A percentile compares a stretch with the other conserved stretches of the same genome.
Evolutionary conservation across 2,797 vertebrate species (phyloP).

Genomic region (Spea hammondii): DNA sequence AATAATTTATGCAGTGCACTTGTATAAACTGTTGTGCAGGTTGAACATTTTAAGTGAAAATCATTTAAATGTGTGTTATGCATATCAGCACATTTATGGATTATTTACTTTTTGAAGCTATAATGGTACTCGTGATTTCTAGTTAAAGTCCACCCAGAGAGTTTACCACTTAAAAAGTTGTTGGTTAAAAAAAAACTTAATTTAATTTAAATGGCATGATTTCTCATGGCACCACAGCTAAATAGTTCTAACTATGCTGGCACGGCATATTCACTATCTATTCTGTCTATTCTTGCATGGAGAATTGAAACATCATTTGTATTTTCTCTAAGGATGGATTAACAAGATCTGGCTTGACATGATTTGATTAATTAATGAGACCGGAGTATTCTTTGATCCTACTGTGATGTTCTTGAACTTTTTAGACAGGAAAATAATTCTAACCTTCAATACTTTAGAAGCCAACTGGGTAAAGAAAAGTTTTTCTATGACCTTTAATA

Average conservation of each 20-base stretch:
- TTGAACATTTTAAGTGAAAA: too few relatives aligned
- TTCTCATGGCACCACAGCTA: slow-evolving; percentile 54
- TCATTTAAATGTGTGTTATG: not conserved
- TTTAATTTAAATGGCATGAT: slow-evolving; percentile 51
- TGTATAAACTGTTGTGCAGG: too few relatives aligned
- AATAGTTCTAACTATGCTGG: slow-evolving; percentile 57
- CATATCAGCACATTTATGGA: not conserved
- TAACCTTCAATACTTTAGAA: slow-evolving; percentile 67
- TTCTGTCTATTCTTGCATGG: slow-evolving; percentile 65
- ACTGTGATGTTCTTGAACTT: slow-evolving; percentile 63
- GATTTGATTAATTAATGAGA: slow-evolving; percentile 70
- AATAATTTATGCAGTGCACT: too few relatives aligned
- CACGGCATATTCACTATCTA: slow-evolving; percentile 60
- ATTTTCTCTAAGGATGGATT: slow-evolving; percentile 66
- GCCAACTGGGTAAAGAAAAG: slow-evolving; percentile 62
- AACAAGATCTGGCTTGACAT: slow-evolving; percentile 66
- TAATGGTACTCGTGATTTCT: slow-evolving; percentile 13
- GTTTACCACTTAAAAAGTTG: slow-evolving; percentile 37
- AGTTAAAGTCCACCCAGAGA: not conserved
- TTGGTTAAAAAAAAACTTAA: slow-evolving; percentile 31
- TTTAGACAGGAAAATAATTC: slow-evolving; percentile 64
- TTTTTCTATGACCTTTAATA: slow-evolving; percentile 63
- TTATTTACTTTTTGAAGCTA: not conserved
- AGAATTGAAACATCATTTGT: slow-evolving; percentile 66
- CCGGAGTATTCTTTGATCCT: slow-evolving; percentile 60